Base-by-base conservation (phyloP, 92 coral and sea anemone species). In the Diadumene lineata region DNA sequence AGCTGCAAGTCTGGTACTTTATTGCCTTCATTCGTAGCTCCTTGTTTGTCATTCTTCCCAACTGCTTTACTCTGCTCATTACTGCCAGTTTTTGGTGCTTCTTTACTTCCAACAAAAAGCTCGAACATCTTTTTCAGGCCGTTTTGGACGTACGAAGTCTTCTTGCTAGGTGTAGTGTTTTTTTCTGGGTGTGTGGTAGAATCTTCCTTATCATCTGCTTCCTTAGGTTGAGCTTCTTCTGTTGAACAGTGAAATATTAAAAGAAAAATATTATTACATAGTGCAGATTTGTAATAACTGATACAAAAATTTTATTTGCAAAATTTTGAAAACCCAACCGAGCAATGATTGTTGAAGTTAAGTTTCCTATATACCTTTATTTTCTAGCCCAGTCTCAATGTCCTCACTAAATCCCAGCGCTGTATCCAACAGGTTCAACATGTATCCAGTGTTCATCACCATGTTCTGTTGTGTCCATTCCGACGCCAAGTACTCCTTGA, bases 401-500 rank as follows among this genome's bases (percentile, higher is more conserved):
- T 80, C 75, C 43, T 82, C 81, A 9, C 50, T 56, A 48, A 81
- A 50, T 28, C 81, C 88, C 0, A 91, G 83, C 53, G 77, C 82
- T 11, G 87, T 72, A n/a, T 91, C 92, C 68, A 91, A 27, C n/a
- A 91, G 86, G 38, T 81, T 76, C 51, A 91, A 46, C 64, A 91
- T 82, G 77, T 85, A 85, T 30, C 92, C 90, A 21, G 93, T 88
- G 66, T 84, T 88, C 28, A 78, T 68, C 64, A 88, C 46, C 61
- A 91, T 81, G 23, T 86, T 74, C 43, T 91, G 93, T 43, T 91
- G 92, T 22, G 93, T 84, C 69, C 86, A 76, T 18, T 72, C 66
- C 33, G 84, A 84, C 34, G 79, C 83, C 81, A 91, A 76, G 32
- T 87, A 89, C 46, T 89, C 91, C 73, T 88, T 88, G 28, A 87